phyloP scores from a whole-genome alignment of 2,797 vertebrate genomes.

The Artibeus lituratus region DNA sequence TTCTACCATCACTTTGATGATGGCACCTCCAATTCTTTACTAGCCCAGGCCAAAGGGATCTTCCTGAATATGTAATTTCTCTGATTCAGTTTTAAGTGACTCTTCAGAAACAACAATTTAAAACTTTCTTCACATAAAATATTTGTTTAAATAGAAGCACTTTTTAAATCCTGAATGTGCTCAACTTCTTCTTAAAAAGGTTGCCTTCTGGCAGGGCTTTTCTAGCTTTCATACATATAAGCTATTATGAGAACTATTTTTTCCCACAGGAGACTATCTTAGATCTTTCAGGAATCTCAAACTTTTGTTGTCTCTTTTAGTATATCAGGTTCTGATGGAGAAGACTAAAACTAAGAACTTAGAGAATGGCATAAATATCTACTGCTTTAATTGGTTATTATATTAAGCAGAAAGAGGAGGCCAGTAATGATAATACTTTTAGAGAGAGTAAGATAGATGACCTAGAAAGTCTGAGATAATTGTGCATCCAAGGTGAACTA shows the following conservation, averaged over 20 bases:
- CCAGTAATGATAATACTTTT: background rate
- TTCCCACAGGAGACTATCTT: background rate
- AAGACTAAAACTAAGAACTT: background rate
- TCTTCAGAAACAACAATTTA: background rate
- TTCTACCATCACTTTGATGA: background rate
- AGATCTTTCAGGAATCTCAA: background rate
- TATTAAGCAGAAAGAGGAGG: background rate
- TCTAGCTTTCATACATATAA: background rate
- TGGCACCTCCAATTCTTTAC: background rate
- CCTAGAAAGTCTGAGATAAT: background rate
- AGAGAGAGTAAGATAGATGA: background rate
- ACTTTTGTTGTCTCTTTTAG: background rate
- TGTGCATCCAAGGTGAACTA: background rate
- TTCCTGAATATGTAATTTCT: background rate
- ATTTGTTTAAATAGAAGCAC: background rate
- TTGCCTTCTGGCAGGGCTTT: background rate
- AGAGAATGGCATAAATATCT: background rate
- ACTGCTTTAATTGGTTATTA: background rate
- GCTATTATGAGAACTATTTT: background rate
- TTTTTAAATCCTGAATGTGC: background rate
- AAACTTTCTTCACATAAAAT: background rate
- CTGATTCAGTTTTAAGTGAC: background rate
- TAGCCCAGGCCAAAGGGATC: background rate
- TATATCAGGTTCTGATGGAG: background rate
- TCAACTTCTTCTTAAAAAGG: background rate